A percentile compares a stretch with the other conserved stretches of the same genome.
Conservation (phyloP, 2,797 vertebrate species). For the Emys orbicularis region DNA sequence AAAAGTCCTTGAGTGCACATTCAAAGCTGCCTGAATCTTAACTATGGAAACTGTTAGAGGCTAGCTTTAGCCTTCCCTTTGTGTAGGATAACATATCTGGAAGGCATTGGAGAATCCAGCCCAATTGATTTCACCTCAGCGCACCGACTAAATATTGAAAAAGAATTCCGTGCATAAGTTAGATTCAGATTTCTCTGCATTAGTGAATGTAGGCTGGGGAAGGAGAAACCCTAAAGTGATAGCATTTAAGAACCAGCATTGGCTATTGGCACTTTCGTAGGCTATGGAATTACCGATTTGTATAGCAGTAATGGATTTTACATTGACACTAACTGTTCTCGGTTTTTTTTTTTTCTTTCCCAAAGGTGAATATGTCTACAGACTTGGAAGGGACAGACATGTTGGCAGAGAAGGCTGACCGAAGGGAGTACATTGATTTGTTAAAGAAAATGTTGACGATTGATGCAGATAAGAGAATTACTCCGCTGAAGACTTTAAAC, state of each 20-base stretch:
- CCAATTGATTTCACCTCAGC: neutral
- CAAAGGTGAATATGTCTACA: conserved; percentile 96
- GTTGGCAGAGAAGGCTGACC: conserved; percentile 97
- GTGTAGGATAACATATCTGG: neutral
- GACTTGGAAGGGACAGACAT: conserved; percentile 96
- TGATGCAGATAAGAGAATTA: conserved; percentile 97
- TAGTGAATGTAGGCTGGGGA: neutral
- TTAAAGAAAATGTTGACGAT: conserved; percentile 99
- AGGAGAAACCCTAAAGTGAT: neutral
- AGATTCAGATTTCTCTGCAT: neutral
- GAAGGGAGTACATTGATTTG: conserved; percentile 97
- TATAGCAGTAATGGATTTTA: neutral
- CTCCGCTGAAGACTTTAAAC: conserved; percentile 97
- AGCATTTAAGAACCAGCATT: neutral
- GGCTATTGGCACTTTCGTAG: neutral
- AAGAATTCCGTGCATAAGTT: neutral
- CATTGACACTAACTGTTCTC: conserved; percentile 1
- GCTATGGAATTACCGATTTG: neutral
- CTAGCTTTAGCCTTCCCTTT: neutral
- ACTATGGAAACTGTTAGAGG: neutral
- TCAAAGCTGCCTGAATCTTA: neutral
- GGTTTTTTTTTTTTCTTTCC: conserved; percentile 2
- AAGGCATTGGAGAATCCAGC: neutral
- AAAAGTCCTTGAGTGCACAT: neutral
- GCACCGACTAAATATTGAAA: neutral